phyloP scores from a whole-genome alignment of 2,888 invertebrate genomes.

The Micropterix aruncella region DNA sequence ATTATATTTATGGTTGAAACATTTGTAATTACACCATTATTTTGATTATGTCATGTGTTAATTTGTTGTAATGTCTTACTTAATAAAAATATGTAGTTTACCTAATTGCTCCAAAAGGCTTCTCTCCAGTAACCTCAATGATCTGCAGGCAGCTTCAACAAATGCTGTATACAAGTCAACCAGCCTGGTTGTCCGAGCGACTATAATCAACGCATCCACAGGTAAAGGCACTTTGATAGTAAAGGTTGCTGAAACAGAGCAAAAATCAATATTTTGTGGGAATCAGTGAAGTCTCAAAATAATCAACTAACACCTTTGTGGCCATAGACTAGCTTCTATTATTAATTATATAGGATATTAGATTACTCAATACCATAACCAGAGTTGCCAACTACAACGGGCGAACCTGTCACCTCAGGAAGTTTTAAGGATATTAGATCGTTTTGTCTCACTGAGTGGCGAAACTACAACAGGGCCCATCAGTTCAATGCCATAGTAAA shows the following conservation, averaged over 20 bases:
- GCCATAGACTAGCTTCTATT: neutral
- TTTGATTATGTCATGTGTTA: slow-evolving; percentile 7
- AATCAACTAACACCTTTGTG: no score
- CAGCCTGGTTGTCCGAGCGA: slow-evolving; percentile 48
- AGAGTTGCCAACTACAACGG: no score
- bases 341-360: neutral
- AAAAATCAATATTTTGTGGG: neutral
- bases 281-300: no score
- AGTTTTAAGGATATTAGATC: no score
- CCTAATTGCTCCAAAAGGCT: slow-evolving; percentile 44
- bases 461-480: no score
- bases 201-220: slow-evolving; percentile 58
- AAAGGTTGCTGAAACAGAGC: slow-evolving; percentile 19
- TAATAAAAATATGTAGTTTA: slow-evolving; percentile 14
- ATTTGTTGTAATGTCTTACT: neutral
- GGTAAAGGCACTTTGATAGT: slow-evolving; percentile 45
- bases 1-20: no score
- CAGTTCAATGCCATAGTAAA: no score
- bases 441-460: no score
- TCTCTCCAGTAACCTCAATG: slow-evolving; percentile 49
- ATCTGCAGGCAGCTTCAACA: slow-evolving; percentile 59
- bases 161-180: slow-evolving; percentile 56
- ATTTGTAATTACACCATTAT: no score
- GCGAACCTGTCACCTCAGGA: no score
- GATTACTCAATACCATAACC: no score